Conservation (phyloP, 2,113 vertebrate genomes). For the Megaleporinus macrocephalus region DNA sequence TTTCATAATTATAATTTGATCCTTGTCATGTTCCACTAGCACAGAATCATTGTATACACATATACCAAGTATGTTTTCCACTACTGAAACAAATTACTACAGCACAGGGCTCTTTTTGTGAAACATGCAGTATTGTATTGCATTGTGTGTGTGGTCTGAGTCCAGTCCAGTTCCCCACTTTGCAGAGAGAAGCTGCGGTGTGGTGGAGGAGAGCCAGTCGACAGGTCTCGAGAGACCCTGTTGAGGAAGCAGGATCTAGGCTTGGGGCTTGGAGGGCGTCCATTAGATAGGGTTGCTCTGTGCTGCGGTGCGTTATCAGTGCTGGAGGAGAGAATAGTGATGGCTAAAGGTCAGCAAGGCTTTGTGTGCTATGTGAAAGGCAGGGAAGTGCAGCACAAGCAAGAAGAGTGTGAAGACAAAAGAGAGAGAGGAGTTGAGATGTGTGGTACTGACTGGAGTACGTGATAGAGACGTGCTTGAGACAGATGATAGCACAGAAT, state of each 20-base stretch:
- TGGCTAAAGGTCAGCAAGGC: conserved; percentile 47
- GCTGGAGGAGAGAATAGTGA: conserved; percentile 20
- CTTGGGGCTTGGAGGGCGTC: conserved; percentile 11
- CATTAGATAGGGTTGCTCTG: conserved; percentile 20
- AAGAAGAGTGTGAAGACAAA: conserved; percentile 17
- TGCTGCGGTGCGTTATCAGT: conserved; percentile 17
- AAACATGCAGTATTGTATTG: too few relatives aligned
- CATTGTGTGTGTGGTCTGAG: neutral
- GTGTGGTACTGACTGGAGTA: neutral
- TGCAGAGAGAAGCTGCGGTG: neutral
- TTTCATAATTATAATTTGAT: too few relatives aligned
- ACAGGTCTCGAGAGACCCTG: neutral
- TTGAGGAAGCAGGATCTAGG: neutral
- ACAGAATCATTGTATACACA: too few relatives aligned
- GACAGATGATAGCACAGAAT: too few relatives aligned
- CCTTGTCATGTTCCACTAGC: too few relatives aligned
- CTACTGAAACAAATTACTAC: too few relatives aligned
- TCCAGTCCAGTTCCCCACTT: neutral
- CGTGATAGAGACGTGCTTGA: neutral
- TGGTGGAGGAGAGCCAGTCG: neutral
- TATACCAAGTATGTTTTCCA: too few relatives aligned
- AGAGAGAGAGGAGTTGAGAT: neutral
- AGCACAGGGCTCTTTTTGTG: too few relatives aligned
- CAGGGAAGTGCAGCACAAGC: conserved; percentile 26
- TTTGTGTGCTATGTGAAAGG: conserved; percentile 55